Conservation (phyloP, 2,888 invertebrate species). For the Stramonita haemastoma region DNA sequence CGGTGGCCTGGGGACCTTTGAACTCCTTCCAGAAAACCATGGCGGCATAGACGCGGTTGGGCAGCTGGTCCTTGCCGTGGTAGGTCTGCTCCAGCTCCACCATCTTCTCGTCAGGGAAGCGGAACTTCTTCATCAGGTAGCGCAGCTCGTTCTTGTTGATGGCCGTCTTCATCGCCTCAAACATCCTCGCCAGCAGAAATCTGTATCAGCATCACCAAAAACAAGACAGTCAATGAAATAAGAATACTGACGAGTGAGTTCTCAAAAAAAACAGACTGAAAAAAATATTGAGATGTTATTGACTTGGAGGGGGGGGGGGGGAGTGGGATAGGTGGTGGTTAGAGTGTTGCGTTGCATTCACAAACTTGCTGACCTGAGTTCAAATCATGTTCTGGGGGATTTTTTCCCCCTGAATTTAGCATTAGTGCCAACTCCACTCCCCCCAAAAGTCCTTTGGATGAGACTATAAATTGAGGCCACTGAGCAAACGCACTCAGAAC, state of each 20-base stretch:
- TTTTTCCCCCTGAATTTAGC: too few relatives aligned
- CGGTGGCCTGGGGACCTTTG: constrained; percentile 64
- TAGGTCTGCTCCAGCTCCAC: constrained; percentile 71
- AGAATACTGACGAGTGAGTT: too few relatives aligned
- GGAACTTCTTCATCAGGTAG: constrained; percentile 72
- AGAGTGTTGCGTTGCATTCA: too few relatives aligned
- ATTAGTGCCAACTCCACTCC: too few relatives aligned
- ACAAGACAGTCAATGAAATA: neutral
- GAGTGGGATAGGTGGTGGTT: neutral
- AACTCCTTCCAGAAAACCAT: constrained; percentile 69
- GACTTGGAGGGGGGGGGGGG: neutral
- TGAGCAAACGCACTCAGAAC: too few relatives aligned
- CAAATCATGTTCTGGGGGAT: too few relatives aligned
- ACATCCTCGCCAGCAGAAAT: constrained; percentile 69
- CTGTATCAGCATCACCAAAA: constrained; percentile 53
- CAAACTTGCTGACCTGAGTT: too few relatives aligned
- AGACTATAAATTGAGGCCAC: too few relatives aligned
- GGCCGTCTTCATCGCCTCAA: constrained; percentile 64
- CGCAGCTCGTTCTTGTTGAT: constrained; percentile 73
- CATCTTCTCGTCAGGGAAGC: constrained; percentile 70
- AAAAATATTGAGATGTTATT: neutral
- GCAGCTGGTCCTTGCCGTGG: constrained; percentile 70
- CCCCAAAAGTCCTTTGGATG: too few relatives aligned
- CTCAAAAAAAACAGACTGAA: neutral
- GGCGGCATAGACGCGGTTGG: constrained; percentile 66